Base-by-base conservation (phyloP, 2,888 invertebrate genomes). In the Carterocephalus palaemon region DNA sequence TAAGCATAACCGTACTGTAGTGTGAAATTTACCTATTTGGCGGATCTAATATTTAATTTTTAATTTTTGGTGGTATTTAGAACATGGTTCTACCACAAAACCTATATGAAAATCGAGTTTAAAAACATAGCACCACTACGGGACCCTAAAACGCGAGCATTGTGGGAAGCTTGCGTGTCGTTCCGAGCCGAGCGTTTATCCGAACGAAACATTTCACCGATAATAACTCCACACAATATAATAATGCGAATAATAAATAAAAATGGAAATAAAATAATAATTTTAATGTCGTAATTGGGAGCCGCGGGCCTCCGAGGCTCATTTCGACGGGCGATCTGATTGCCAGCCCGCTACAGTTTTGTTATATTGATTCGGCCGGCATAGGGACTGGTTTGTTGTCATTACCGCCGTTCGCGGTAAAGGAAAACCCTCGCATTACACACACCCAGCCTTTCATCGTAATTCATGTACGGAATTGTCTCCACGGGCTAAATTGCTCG, bases 221-320 rank as follows among this genome's bases (percentile, higher is more conserved):
- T 86, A 86, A 85, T 86, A 83, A 86, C 84, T 82, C 84, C 80
- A 83, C 84, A 84, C 83, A 86, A 86, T 85, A 85, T 85, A 86
- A 86, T 86, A 85, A 86, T 85, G 83, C 85, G 84, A 86, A 86
- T 85, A 86, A 86, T 86, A 85, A 84, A 84, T 84, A 85, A 85
- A 85, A 85, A 84, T 81, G 75, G 76, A 86, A 85, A 84, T 84
- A 85, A 84, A 86, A 84, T 86, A 81, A 82, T 82, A 85, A 83
- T 84, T 84, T 85, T 82, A 85, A 85, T 84, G 79, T 72, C 82
- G 84, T 84, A 85, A 85, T 86, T 85, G 82, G 60, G 72, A 76
- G 79, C 84, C 80, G 74, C 67, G 67, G 77, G 82, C 79, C 60
- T 68, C 26, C 49, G 29, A 22, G 28, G 67, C 73, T 74, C 70